A percentile compares a stretch with the other conserved stretches of the same genome.
Evolutionary conservation across 30 jellyfish, hydroid and myxozoan species (phyloP).

Genomic region (Haliclystus octoradiatus): DNA sequence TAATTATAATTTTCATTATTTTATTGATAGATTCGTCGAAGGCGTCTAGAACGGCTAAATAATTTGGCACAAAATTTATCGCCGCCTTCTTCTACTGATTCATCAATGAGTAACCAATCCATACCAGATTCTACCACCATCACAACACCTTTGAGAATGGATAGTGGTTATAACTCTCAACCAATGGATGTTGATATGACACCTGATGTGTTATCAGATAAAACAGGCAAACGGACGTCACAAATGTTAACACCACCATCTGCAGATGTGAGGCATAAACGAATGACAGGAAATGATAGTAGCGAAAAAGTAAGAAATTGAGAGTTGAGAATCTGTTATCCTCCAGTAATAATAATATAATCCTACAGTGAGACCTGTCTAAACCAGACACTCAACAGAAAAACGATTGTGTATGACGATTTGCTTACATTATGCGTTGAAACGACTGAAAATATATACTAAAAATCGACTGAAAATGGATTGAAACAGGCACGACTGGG

Average conservation of each 20-base stretch:
- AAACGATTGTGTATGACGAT: no score
- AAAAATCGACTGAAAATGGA: no score
- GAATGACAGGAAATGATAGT: no score
- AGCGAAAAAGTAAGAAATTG: no score
- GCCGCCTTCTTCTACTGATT: neutral
- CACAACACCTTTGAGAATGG: slow-evolving; percentile 5
- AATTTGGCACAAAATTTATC: neutral
- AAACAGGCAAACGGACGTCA: slow-evolving; percentile 43
- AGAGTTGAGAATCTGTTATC: no score
- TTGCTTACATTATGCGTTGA: no score
- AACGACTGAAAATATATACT: no score
- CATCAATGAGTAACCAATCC: neutral
- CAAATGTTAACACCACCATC: slow-evolving; percentile 61
- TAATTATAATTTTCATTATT: no score
- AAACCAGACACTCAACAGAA: no score
- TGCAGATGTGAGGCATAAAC: slow-evolving; percentile 37
- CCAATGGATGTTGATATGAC: slow-evolving; percentile 60
- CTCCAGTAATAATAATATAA: no score
- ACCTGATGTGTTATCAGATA: slow-evolving; percentile 19
- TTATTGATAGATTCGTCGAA: neutral
- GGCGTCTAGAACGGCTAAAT: neutral
- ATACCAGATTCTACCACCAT: neutral
- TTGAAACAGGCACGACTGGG: no score
- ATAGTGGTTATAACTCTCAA: slow-evolving; percentile 71
- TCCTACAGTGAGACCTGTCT: no score